Conservation (phyloP, 2,888 invertebrate genomes). For the Drosophila melanocephala region DNA sequence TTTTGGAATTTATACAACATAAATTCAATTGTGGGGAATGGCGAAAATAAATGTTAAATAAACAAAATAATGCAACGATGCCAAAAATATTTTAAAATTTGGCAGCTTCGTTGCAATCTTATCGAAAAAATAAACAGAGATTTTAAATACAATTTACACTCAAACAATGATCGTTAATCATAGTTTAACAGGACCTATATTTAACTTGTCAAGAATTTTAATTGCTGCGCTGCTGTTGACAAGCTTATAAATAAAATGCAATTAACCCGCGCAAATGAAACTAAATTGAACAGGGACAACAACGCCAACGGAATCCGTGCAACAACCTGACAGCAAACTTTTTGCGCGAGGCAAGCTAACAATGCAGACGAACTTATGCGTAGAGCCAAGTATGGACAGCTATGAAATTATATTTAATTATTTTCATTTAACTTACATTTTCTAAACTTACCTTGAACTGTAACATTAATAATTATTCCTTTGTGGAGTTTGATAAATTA, state of each 20-base stretch:
- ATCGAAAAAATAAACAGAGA: neutral
- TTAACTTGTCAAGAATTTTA: constrained; percentile 45
- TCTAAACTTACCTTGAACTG: neutral
- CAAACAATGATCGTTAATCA: neutral
- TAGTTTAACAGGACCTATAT: constrained; percentile 53
- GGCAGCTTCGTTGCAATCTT: neutral
- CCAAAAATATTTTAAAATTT: neutral
- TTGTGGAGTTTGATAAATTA: neutral
- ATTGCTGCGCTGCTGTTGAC: constrained; percentile 75
- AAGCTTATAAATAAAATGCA: constrained; percentile 79
- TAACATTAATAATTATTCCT: neutral
- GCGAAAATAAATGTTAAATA: neutral
- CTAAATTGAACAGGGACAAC: constrained; percentile 74
- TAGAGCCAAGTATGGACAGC: neutral
- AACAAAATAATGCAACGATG: neutral
- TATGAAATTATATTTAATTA: neutral
- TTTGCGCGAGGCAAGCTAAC: neutral
- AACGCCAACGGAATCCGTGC: constrained; percentile 40
- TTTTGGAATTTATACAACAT: neutral
- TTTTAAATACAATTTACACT: neutral
- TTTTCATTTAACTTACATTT: neutral
- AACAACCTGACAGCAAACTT: constrained; percentile 19
- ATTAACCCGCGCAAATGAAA: constrained; percentile 74
- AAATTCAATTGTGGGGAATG: neutral
- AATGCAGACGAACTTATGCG: neutral